A percentile compares a stretch with the other conserved stretches of the same genome.
phyloP scores from a whole-genome alignment of 2,888 invertebrate species.

The Trichogramma dendrolimi region DNA sequence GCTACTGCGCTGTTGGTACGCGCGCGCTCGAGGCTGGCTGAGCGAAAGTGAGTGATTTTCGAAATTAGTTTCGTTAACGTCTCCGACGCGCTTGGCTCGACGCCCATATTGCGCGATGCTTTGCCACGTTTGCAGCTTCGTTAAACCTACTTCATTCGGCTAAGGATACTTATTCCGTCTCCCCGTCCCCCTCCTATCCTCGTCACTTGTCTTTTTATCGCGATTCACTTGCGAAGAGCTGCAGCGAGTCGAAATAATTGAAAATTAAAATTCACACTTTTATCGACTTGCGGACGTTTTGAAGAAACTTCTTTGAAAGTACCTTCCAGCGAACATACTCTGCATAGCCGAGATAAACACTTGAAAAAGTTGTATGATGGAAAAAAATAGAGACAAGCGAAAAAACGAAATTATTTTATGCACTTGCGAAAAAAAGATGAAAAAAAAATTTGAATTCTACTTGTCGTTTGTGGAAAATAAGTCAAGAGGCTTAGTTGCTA shows the following conservation, averaged over 20 bases:
- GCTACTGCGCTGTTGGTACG: background rate
- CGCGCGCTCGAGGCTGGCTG: constrained; percentile 2
- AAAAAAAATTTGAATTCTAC: background rate
- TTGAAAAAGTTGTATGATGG: background rate
- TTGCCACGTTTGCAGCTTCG: constrained; percentile 25
- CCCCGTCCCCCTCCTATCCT: background rate
- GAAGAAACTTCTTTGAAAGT: no score
- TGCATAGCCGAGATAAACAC: constrained; percentile 7
- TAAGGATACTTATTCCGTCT: background rate
- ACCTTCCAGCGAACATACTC: background rate
- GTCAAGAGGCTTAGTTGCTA: constrained; percentile 8
- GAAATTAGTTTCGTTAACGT: constrained; percentile 30
- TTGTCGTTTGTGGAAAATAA: constrained; percentile 8
- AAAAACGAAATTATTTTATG: constrained; percentile 1
- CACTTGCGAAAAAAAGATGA: constrained; percentile 12
- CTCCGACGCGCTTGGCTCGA: constrained; percentile 20
- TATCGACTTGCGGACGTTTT: no score
- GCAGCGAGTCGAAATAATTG: no score
- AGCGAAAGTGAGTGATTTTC: constrained; percentile 26
- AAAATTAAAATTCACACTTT: no score
- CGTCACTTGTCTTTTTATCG: constrained; percentile 3
- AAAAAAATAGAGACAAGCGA: background rate
- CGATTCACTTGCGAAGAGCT: no score
- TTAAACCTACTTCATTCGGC: constrained; percentile 12
- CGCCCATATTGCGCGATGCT: constrained; percentile 7